Percentiles rank a stretch among this genome's conserved stretches.
These are phyloP conservation scores for Bergia puertoricense DNA, from an alignment of 92 coral and sea anemone genomes.

Conservation along the genomic window DNA sequence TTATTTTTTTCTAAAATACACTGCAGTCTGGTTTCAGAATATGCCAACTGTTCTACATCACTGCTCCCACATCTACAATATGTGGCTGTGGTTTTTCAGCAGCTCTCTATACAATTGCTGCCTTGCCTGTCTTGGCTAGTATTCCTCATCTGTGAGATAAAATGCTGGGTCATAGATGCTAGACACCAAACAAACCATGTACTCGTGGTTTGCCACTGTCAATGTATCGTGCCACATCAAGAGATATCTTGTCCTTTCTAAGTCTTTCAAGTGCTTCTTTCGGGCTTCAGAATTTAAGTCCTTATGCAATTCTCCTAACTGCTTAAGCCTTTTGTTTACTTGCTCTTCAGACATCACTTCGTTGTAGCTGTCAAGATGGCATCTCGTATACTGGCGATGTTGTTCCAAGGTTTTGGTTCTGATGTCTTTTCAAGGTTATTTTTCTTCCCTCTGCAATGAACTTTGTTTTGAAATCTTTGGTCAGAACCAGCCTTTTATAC, in stretches of 20 bases:
- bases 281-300: not conserved
- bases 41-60: constrained; percentile 3
- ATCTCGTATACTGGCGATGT: not conserved
- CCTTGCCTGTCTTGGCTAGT: not conserved
- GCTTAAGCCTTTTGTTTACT: not conserved
- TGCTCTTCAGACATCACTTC: not conserved
- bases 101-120: not conserved
- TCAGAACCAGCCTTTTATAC: not conserved
- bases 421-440: not conserved
- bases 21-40: constrained; percentile 5
- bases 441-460: constrained; percentile 3
- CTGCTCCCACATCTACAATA: not conserved
- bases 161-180: not conserved
- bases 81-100: not conserved
- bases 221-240: constrained; percentile 6
- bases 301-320: not conserved
- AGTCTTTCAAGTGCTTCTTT: not conserved
- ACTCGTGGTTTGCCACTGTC: not conserved
- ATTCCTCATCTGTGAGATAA: not conserved
- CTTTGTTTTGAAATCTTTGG: not conserved
- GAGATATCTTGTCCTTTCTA: not conserved
- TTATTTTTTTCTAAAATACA: not conserved
- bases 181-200: not conserved
- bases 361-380: not conserved
- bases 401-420: not conserved